Conservation (phyloP, 2,113 vertebrate species). For the Hippolais icterina region DNA sequence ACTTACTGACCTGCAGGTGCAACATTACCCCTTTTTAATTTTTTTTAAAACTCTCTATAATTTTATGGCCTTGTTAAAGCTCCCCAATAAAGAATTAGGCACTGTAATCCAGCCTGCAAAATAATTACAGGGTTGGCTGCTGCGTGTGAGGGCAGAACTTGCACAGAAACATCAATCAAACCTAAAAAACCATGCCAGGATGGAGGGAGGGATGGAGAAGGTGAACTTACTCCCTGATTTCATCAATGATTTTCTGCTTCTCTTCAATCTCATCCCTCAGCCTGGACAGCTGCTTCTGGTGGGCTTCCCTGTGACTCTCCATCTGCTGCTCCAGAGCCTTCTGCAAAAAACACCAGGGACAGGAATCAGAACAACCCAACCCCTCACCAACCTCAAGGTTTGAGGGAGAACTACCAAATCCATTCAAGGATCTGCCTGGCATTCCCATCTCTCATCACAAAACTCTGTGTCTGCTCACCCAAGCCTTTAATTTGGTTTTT, state of each 20-base stretch:
- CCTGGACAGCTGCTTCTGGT: constrained; percentile 89
- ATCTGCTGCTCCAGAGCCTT: constrained; percentile 89
- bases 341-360: constrained; percentile 54
- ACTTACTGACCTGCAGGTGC: not conserved
- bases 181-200: not conserved
- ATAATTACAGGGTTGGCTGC: not conserved
- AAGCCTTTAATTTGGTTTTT: not conserved
- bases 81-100: not conserved
- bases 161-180: not conserved
- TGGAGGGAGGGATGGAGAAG: not conserved
- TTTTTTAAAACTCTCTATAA: not conserved
- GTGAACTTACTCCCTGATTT: constrained; percentile 85
- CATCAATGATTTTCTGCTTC: constrained; percentile 91
- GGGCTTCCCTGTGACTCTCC: constrained; percentile 88
- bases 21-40: not conserved
- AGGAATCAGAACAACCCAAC: not conserved
- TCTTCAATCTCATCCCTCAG: constrained; percentile 89
- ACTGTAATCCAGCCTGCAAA: not conserved
- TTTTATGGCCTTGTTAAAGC: not conserved
- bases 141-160: not conserved
- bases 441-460: rapidly evolving
- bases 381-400: rapidly evolving
- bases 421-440: not conserved
- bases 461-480: not conserved
- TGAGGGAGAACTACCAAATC: not conserved